Percentiles rank a stretch among this genome's conserved stretches.
Conservation (phyloP, 2,113 vertebrate genomes). For the chimpanzee (Pan troglodytes) region NHGRI_mPanTro3-v2.1_pri NC_072414.2:57199001-57199500, state of each 20-base stretch:
- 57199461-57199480: background rate
- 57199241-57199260: background rate
- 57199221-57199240: background rate
- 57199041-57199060: conserved; percentile 80
- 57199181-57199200: background rate
- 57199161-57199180: background rate
- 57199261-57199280: background rate
- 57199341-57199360: background rate
- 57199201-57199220: conserved; percentile 1
- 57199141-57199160: background rate
- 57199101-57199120: background rate
- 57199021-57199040: conserved; percentile 82
- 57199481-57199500: background rate
- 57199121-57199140: background rate
- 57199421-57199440: background rate
- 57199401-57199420: background rate
- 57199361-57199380: background rate
- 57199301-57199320: background rate
- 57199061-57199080: background rate
- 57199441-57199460: background rate
- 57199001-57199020: conserved; percentile 95
- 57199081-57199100: background rate
- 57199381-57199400: background rate
- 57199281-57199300: background rate
- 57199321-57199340: background rate